These are phyloP conservation scores for Larimichthys polyactis DNA, from an alignment of 2,113 vertebrate species.

Conservation along the genomic window DNA sequence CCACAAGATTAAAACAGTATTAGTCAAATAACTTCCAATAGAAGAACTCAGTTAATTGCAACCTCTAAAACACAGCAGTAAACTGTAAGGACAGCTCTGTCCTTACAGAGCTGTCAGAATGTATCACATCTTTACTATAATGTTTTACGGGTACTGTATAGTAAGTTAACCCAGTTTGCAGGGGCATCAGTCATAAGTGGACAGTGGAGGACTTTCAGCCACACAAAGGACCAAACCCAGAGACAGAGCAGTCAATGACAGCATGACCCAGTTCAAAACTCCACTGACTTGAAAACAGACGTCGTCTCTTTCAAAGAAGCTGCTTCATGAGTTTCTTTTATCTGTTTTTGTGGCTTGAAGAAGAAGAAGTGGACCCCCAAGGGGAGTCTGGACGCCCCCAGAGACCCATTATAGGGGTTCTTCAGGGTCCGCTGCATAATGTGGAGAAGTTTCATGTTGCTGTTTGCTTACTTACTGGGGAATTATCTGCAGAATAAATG, in stretches of 20 bases:
- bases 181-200: slow-evolving; percentile 40
- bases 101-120: too few relatives aligned
- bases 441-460: slow-evolving; percentile 12
- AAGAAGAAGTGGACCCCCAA: slow-evolving; percentile 15
- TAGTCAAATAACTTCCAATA: too few relatives aligned
- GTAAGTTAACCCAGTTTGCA: slow-evolving; percentile 46
- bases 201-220: slow-evolving; percentile 26
- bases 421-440: slow-evolving; percentile 22
- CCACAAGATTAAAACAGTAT: too few relatives aligned
- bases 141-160: neutral
- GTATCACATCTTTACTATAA: neutral
- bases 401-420: slow-evolving; percentile 12
- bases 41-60: too few relatives aligned
- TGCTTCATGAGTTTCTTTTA: slow-evolving; percentile 43
- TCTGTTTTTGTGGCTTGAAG: slow-evolving; percentile 40
- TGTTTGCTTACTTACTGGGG: slow-evolving; percentile 1
- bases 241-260: slow-evolving; percentile 42
- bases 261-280: slow-evolving; percentile 58
- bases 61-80: too few relatives aligned
- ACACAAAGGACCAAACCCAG: slow-evolving; percentile 39
- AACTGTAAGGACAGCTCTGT: too few relatives aligned
- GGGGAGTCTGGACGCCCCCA: neutral
- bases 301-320: slow-evolving; percentile 32
- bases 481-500: slow-evolving; percentile 8
- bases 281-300: slow-evolving; percentile 41